Evolutionary conservation across 2,113 vertebrate genomes (phyloP).

Genomic region (Pteruthius melanotis): DNA sequence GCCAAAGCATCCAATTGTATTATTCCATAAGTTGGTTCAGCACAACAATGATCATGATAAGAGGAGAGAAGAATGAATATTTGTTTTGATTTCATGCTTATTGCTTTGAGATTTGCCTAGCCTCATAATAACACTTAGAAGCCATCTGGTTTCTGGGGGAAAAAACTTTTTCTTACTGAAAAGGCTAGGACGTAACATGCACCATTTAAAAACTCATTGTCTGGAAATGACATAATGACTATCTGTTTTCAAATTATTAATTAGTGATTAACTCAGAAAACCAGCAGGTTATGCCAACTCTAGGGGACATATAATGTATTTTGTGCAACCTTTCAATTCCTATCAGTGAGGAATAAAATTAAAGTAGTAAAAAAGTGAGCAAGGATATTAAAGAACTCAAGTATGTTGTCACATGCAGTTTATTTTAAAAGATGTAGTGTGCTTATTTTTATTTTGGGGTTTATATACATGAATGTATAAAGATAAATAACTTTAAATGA

Average conservation of each 20-base stretch:
- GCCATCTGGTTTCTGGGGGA: conserved; percentile 52
- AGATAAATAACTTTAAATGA: neutral
- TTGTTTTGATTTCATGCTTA: conserved; percentile 55
- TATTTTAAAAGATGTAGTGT: neutral
- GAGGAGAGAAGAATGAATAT: conserved; percentile 23
- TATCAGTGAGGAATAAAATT: neutral
- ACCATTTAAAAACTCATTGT: conserved; percentile 59
- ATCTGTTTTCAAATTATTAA: conserved; percentile 62
- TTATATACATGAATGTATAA: neutral
- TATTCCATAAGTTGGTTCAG: conserved; percentile 14
- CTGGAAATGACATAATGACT: conserved; percentile 57
- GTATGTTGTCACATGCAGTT: neutral
- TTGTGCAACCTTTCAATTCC: neutral
- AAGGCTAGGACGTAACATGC: conserved; percentile 39
- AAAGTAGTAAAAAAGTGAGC: neutral
- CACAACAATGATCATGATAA: conserved; percentile 13
- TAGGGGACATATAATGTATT: neutral
- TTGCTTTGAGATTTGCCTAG: conserved; percentile 58
- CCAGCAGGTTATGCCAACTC: neutral
- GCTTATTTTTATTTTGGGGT: neutral
- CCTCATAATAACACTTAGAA: conserved; percentile 49
- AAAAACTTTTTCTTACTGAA: conserved; percentile 18
- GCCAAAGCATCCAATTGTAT: neutral
- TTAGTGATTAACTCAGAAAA: conserved; percentile 45
- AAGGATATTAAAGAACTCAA: neutral